Evolutionary conservation across 1,140 invertebrate genomes (phyloP).

Genomic region (Onthophagus taurus): DNA sequence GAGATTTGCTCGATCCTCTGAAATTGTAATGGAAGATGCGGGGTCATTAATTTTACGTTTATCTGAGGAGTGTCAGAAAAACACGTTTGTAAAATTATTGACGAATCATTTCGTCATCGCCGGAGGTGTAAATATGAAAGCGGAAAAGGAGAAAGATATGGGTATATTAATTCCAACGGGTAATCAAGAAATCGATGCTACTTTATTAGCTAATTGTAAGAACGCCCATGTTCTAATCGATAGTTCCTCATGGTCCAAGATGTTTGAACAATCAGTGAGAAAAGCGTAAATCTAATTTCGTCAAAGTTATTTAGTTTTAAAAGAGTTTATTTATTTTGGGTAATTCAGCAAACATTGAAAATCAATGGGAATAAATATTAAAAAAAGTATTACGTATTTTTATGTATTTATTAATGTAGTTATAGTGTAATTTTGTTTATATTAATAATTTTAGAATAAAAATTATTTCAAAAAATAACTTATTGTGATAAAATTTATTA

Average conservation of each 20-base stretch:
- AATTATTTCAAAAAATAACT: no score
- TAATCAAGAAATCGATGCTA: slow-evolving; percentile 6
- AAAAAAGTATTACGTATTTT: no score
- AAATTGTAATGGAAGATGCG: slow-evolving; percentile 16
- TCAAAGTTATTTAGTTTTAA: not conserved
- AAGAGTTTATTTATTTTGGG: no score
- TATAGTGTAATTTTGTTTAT: no score
- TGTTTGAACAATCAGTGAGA: slow-evolving; percentile 18
- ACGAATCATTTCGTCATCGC: slow-evolving; percentile 13
- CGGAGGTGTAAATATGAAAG: slow-evolving; percentile 2
- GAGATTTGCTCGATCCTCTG: slow-evolving; percentile 18
- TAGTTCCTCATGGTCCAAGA: slow-evolving; percentile 20
- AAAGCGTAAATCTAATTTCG: no score
- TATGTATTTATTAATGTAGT: no score
- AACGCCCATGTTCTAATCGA: slow-evolving; percentile 17
- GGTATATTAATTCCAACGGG: slow-evolving; percentile 12
- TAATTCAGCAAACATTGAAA: no score
- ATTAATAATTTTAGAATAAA: no score
- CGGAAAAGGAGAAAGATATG: slow-evolving; percentile 9
- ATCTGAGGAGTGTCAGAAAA: slow-evolving; percentile 21
- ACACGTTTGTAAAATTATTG: slow-evolving; percentile 18
- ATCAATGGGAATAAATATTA: no score
- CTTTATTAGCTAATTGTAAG: slow-evolving; percentile 15
- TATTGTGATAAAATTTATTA: no score
- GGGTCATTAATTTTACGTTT: slow-evolving; percentile 19